Base-by-base conservation (phyloP, 2,888 invertebrate genomes). In the Coleophora flavipennella region DNA sequence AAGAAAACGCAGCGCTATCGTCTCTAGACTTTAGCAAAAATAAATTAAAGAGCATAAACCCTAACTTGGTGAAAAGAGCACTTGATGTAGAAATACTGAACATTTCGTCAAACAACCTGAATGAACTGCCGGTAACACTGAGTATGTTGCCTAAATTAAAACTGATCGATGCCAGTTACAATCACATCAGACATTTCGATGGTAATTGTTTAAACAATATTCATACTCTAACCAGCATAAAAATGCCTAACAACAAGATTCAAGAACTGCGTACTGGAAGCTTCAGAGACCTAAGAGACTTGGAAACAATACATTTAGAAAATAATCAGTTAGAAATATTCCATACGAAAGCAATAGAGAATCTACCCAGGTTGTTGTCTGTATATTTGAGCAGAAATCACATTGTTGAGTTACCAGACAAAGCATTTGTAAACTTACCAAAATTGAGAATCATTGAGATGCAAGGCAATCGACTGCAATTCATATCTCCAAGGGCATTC, bases 321-420 rank as follows among this genome's bases (percentile, higher is more conserved):
- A 91, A 91, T 57, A 94, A 96, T 67, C 91, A 94, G 59, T 85
- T 96, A 27, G 88, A 90, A 60, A 80, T 89, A 13, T 85, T 95
- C 27, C 91, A 93, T 56, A 85, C 91, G 0, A 90, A 91, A 44
- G 89, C 93, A 0, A 87, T 96, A 28, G 83, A 87, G 40, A 86
- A 88, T 41, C 68, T 95, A 33, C 91, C 92, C 0, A 89, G 89
- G 41, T 67, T 94, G 25, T 86, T 89, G 42, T 89, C 90, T 6
- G 73, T 95, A 13, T 88, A 89, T 39, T 71, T 95, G 40, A 90
- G 91, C 27, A 88, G 88, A 53, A 93, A 93, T 63, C 90, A 89
- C 48, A 77, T 93, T n/a, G 84, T 88, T 46, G 91, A 92, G 57
- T 81, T 95, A 38, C 92, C 93, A 27, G 91, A 91, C 61, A 87